A percentile compares a stretch with the other conserved stretches of the same genome.
Conservation (phyloP, 2,888 invertebrate species). For the Monochamus alternatus region DNA sequence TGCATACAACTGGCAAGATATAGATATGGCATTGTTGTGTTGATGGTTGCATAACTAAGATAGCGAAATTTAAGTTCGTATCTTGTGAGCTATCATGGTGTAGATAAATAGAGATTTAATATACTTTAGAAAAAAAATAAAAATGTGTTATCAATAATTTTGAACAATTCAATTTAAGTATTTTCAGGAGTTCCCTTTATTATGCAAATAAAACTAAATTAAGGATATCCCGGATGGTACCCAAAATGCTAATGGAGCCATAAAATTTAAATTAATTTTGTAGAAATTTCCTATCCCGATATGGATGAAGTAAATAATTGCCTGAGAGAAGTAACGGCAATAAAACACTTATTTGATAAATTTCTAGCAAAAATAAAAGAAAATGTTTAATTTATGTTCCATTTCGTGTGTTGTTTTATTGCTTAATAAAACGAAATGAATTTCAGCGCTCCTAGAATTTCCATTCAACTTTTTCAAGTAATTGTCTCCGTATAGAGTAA, state of each 20-base stretch:
- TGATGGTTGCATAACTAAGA: too few species aligned
- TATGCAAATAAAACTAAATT: background rate
- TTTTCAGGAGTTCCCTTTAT: too few species aligned
- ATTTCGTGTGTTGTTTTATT: conserved; percentile 9
- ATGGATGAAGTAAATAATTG: background rate
- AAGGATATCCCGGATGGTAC: background rate
- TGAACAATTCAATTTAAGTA: too few species aligned
- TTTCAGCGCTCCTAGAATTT: conserved; percentile 14
- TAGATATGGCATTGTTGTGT: too few species aligned
- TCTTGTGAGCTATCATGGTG: too few species aligned
- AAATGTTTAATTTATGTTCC: conserved; percentile 17
- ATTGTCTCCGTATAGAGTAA: conserved; percentile 13
- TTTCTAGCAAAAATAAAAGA: conserved; percentile 10
- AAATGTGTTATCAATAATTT: too few species aligned
- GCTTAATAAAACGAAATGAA: conserved; percentile 16
- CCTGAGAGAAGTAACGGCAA: background rate
- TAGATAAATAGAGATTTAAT: too few species aligned
- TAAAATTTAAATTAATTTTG: background rate
- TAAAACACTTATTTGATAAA: conserved; percentile 6
- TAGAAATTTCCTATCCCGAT: background rate
- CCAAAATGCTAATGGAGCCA: background rate
- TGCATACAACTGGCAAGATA: too few species aligned
- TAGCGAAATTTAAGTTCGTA: too few species aligned
- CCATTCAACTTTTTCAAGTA: conserved; percentile 22
- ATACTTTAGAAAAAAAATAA: too few species aligned